These are phyloP conservation scores for Toxotes chatareus DNA, from an alignment of 2,113 vertebrate species.

Conservation along the genomic window DNA sequence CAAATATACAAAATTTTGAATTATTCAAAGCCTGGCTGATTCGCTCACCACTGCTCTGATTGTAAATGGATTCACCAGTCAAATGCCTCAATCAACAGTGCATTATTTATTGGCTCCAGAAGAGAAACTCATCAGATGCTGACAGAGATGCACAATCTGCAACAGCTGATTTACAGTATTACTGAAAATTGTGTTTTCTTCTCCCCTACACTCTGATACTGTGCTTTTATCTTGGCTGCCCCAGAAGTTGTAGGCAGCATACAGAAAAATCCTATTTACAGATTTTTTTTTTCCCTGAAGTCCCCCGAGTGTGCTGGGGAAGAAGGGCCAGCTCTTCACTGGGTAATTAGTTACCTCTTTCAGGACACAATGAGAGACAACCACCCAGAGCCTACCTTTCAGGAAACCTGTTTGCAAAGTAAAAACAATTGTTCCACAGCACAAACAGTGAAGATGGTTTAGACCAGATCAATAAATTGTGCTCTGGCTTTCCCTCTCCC, in stretches of 20 bases:
- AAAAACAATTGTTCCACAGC: slow-evolving; percentile 5
- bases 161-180: not conserved
- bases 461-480: slow-evolving; percentile 46
- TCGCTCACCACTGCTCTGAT: slow-evolving; percentile 26
- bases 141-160: slow-evolving; percentile 1
- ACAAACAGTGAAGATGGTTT: slow-evolving; percentile 25
- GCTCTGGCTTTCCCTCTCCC: not conserved
- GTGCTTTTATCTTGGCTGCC: not conserved
- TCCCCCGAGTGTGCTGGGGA: not conserved
- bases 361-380: not conserved
- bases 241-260: not conserved
- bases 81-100: slow-evolving; percentile 38
- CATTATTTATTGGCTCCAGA: slow-evolving; percentile 24
- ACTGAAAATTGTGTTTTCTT: slow-evolving; percentile 1
- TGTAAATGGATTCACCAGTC: slow-evolving; percentile 37
- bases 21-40: slow-evolving; percentile 55
- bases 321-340: not conserved
- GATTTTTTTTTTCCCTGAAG: slow-evolving; percentile 18
- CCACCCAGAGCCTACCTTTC: not conserved
- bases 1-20: slow-evolving; percentile 40
- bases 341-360: not conserved
- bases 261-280: slow-evolving; percentile 21
- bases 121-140: not conserved
- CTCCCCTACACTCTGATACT: not conserved
- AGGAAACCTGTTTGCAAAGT: slow-evolving; percentile 19